These are phyloP conservation scores for Tupaia chinensis DNA, from an alignment of 2,113 vertebrate species.

Conservation along the genomic window DNA sequence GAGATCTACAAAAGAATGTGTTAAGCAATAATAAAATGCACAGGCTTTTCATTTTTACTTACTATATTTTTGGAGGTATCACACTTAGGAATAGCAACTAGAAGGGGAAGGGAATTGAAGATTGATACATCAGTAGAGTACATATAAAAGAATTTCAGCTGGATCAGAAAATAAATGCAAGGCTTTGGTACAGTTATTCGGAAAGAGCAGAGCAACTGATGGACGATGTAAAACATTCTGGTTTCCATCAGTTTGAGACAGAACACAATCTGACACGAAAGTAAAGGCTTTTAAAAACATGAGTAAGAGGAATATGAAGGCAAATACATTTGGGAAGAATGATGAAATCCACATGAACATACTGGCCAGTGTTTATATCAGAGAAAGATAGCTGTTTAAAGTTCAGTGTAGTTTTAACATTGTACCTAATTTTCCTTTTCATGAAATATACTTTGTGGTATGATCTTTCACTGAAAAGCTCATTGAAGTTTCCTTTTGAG, in stretches of 20 bases:
- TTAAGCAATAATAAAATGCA: neutral
- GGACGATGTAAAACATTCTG: constrained; percentile 59
- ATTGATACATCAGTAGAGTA: neutral
- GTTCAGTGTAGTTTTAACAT: neutral
- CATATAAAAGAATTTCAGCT: neutral
- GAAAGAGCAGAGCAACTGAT: constrained; percentile 62
- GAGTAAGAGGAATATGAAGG: constrained; percentile 15
- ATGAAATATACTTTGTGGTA: neutral
- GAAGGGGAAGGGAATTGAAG: neutral
- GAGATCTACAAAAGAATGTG: neutral
- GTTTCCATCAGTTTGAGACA: neutral
- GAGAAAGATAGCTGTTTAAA: neutral
- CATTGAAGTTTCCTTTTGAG: neutral
- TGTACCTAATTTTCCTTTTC: neutral
- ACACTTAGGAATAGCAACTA: neutral
- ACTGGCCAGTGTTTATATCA: neutral
- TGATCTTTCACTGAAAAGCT: constrained; percentile 13
- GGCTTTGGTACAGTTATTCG: constrained; percentile 49
- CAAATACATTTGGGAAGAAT: neutral
- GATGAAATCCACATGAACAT: neutral
- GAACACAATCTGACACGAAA: neutral
- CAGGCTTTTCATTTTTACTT: neutral
- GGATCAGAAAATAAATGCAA: constrained; percentile 36
- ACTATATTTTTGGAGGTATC: neutral
- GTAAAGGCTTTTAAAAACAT: neutral